Percentiles rank a stretch among this genome's conserved stretches.
Conservation (phyloP, 1,140 invertebrate species). For the Drosophila rufa region DNA sequence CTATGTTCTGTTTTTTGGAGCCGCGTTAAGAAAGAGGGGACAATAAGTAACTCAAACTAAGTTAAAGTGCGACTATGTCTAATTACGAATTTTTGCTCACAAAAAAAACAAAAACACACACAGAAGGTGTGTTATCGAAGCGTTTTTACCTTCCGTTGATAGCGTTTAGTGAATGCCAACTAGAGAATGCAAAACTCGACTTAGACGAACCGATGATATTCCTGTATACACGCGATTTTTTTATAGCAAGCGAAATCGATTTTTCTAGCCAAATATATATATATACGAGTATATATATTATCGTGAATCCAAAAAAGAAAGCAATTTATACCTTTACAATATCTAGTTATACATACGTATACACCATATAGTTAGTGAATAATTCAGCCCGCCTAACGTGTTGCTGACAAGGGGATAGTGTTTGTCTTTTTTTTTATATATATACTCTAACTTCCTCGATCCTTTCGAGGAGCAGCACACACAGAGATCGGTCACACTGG, state of each 20-base stretch:
- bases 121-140: conserved; percentile 2
- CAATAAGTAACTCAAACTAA: conserved; percentile 56
- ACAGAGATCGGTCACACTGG: conserved; percentile 19
- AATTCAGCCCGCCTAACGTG: conserved; percentile 77
- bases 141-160: conserved; percentile 42
- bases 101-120: background rate
- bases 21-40: conserved; percentile 36
- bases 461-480: conserved; percentile 16
- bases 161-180: conserved; percentile 24
- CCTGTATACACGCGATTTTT: conserved; percentile 45
- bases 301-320: conserved; percentile 30
- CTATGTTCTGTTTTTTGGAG: conserved; percentile 18
- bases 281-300: conserved; percentile 11
- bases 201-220: conserved; percentile 35
- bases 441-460: conserved; percentile 15
- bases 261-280: conserved; percentile 55
- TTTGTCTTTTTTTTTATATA: conserved; percentile 29
- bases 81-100: conserved; percentile 46
- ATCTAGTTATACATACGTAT: conserved; percentile 62
- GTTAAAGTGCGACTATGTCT: conserved; percentile 40
- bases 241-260: conserved; percentile 41
- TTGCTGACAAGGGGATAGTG: conserved; percentile 60
- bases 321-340: conserved; percentile 62
- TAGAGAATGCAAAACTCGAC: conserved; percentile 38
- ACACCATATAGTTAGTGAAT: conserved; percentile 71